These are phyloP conservation scores for Euura saliciscinereae DNA, from an alignment of 1,140 invertebrate genomes.

Conservation along the genomic window DNA sequence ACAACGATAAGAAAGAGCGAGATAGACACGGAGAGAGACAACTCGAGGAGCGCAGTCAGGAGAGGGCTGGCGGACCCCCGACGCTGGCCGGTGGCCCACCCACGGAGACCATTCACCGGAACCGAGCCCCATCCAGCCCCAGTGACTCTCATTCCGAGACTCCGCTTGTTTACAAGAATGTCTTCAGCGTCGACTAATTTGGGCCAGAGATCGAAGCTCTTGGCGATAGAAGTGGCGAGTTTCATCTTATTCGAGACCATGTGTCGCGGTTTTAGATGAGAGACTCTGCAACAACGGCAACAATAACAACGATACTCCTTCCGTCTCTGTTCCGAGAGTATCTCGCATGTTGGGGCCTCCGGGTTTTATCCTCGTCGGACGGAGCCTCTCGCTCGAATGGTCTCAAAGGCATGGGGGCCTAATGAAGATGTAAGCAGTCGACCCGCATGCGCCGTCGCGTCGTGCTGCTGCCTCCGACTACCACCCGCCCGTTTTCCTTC, in stretches of 20 bases:
- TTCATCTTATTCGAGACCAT: too few relatives aligned
- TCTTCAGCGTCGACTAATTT: too few relatives aligned
- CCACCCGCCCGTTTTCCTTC: not conserved
- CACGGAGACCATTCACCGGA: conserved; percentile 62
- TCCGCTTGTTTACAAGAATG: too few relatives aligned
- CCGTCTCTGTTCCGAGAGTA: not conserved
- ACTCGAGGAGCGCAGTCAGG: conserved; percentile 5
- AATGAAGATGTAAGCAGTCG: conserved; percentile 62
- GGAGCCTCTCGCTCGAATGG: conserved; percentile 29
- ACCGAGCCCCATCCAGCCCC: conserved; percentile 57
- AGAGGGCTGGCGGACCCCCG: conserved; percentile 46
- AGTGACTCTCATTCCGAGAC: conserved; percentile 49
- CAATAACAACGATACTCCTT: conserved; percentile 39
- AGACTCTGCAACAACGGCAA: conserved; percentile 57
- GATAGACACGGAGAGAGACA: conserved; percentile 18
- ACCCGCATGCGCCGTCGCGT: conserved; percentile 52
- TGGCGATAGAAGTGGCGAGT: too few relatives aligned
- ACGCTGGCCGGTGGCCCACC: conserved; percentile 53
- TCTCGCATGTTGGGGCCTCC: not conserved
- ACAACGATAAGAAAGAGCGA: conserved; percentile 18
- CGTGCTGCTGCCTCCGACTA: not conserved
- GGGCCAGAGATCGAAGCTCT: too few relatives aligned
- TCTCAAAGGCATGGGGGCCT: conserved; percentile 48
- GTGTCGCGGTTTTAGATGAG: conserved; percentile 46
- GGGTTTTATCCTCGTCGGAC: conserved; percentile 12